Evolutionary conservation across 2,888 invertebrate genomes (phyloP).

Genomic region (Alcis repandata): DNA sequence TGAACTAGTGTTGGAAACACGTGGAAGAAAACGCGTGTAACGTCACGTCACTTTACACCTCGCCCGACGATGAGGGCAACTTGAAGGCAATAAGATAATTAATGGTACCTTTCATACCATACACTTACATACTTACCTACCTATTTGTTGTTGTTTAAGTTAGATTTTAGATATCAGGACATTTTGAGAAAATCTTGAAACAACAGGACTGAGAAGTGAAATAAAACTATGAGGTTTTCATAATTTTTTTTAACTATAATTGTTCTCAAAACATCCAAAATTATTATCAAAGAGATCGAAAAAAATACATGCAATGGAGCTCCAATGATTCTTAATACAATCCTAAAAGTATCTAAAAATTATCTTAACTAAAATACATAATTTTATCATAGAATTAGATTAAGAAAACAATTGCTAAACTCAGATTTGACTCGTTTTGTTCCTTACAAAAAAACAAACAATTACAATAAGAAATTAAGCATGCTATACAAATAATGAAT

Average conservation of each 20-base stretch:
- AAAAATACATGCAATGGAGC: slow-evolving; percentile 25
- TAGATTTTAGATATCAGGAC: too few species aligned
- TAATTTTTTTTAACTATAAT: background rate
- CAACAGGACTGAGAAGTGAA: too few species aligned
- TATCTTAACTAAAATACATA: background rate
- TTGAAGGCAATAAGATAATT: slow-evolving; percentile 22
- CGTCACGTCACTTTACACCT: slow-evolving; percentile 16
- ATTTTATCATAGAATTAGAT: background rate
- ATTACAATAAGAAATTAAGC: background rate
- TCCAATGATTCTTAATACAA: slow-evolving; percentile 5
- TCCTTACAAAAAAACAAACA: background rate
- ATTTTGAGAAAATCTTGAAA: too few species aligned
- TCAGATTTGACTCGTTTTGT: background rate
- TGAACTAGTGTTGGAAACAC: background rate
- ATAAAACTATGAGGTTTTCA: too few species aligned
- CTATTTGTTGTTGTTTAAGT: too few species aligned
- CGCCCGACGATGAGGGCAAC: background rate
- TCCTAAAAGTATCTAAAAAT: background rate
- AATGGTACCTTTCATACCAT: too few species aligned
- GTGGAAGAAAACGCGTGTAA: slow-evolving; percentile 10
- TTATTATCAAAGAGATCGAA: background rate
- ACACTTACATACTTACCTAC: too few species aligned
- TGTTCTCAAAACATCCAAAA: slow-evolving; percentile 23
- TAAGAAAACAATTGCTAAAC: background rate
- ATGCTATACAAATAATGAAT: background rate